A percentile compares a stretch with the other conserved stretches of the same genome.
These are phyloP conservation scores for Sinocyclocheilus anshuiensis DNA, from an alignment of 2,113 vertebrate species.

Conservation along the genomic window DNA sequence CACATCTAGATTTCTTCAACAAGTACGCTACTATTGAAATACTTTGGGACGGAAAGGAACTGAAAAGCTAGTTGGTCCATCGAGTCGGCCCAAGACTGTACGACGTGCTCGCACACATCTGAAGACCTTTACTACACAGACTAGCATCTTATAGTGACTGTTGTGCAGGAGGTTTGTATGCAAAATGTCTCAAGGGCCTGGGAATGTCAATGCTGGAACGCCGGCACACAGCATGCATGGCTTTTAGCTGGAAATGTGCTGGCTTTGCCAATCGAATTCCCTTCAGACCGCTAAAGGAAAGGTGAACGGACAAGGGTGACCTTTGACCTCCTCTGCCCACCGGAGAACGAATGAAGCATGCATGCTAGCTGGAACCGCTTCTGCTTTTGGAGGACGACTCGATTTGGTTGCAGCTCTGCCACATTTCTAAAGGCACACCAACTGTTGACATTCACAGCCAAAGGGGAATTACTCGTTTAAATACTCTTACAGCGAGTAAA, in stretches of 20 bases:
- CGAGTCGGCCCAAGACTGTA: constrained; percentile 58
- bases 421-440: constrained; percentile 49
- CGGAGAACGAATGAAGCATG: constrained; percentile 10
- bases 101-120: constrained; percentile 50
- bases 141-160: constrained; percentile 42
- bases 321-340: background rate
- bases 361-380: constrained; percentile 12
- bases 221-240: constrained; percentile 71
- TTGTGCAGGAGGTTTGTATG: background rate
- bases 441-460: constrained; percentile 23
- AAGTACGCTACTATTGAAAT: constrained; percentile 73
- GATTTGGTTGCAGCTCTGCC: constrained; percentile 44
- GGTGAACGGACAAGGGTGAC: background rate
- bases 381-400: constrained; percentile 16
- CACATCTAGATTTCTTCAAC: constrained; percentile 74
- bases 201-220: constrained; percentile 53
- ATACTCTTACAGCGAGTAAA: constrained; percentile 18
- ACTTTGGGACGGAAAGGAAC: constrained; percentile 72
- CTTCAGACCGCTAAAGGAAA: constrained; percentile 8
- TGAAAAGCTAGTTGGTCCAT: constrained; percentile 61
- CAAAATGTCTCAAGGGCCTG: background rate
- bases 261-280: constrained; percentile 35
- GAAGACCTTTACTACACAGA: constrained; percentile 53
- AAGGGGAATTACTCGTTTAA: background rate
- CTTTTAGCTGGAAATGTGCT: constrained; percentile 54